Evolutionary conservation across 2,888 invertebrate species (phyloP), one percentile per base, ranked within the genome.

Genomic region (Dorcus parallelipipedus): DNA sequence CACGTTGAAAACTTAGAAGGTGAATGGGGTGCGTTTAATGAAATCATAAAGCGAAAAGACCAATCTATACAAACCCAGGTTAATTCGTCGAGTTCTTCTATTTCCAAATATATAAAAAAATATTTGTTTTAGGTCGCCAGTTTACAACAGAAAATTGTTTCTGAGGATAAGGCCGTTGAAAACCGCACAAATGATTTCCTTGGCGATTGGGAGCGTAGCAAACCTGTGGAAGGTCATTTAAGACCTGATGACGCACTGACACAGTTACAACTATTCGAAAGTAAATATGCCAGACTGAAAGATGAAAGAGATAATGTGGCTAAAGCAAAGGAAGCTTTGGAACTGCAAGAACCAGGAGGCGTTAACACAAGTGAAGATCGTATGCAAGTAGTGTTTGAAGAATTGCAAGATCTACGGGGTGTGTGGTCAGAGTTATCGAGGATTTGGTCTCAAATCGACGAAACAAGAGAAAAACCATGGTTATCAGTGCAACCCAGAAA

Each of bases 1-100:
- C 97, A 99, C 75, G 97, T 97, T 45, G 99, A 99, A 77, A 97
- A 98, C 76, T 92, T 99, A 58, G 98, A 99, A 79, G 99, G 99
- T 2, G 99, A 99, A 84, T 99, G 99, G 99, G 93, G 95, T 48
- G 98, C 99, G 0, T 98, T 99, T 76, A 95, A 95, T 75, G 99
- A 99, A 80, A 99, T 99, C 61, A 95, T 99, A 79, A 93, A 95
- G 74, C 87, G 99, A 55, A 99, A 99, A 80, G 98, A 99, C 76
- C 91, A 95, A 0, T 93, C 95, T 43, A 97, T 97, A 70, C 97
- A 97, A 76, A 93, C 93, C 1, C 97, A 97, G 81, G 90, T 86
- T 69, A 39, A n/a, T 59, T 45, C 7, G 3, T 33, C 6, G 26
- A 33, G 26, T 33, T 33, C 3, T 3, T 33, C 4, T 39, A 26